Evolutionary conservation across 2,888 invertebrate species (phyloP), one percentile per base, ranked within the genome.

Genomic region (Euplexia lucipara): DNA sequence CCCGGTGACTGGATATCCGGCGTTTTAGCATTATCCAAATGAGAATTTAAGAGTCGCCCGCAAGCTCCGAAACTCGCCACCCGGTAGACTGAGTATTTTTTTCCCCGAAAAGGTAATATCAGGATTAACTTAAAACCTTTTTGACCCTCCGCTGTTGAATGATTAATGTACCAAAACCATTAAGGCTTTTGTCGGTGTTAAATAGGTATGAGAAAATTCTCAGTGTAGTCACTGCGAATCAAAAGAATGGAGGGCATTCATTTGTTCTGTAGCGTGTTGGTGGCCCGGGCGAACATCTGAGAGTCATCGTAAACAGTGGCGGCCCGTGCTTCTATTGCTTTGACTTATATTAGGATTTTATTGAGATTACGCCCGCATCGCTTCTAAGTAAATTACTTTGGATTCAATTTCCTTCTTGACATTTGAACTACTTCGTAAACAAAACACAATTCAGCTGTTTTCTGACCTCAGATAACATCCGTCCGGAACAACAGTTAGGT

Each of bases 301-400:
- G 51, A 52, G 53, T 63, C 18, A 30, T 74, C 73, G 75, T 74
- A 74, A 73, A 70, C 56, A 37, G 20, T 37, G 14, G 16, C 32
- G 35, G 39, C 10, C 12, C 16, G 9, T 41, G 51, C 41, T 59
- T 22, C 41, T 51, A 26, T 65, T 65, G 49, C 18, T 61, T 32
- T 54, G 53, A 58, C 30, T 51, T 65, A 42, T 39, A 52, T 64
- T 54, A 39, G 53, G 37, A 44, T 61, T 75, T 67, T 75, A 62
- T 63, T 60, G 58, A 45, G 53, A 74, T 53, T 57, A 45, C 44
- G 45, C 10, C 35, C 30, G 51, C 26, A 59, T 69, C 42, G 53
- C 48, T 64, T 26, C 39, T 35, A 54, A 75, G 47, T 54, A 60
- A 67, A 65, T 64, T 56, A 34, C 45, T 62, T 63, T 47, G 18